These are phyloP conservation scores for Saccopteryx leptura DNA, from an alignment of 2,113 vertebrate species.

Conservation along the genomic window DNA sequence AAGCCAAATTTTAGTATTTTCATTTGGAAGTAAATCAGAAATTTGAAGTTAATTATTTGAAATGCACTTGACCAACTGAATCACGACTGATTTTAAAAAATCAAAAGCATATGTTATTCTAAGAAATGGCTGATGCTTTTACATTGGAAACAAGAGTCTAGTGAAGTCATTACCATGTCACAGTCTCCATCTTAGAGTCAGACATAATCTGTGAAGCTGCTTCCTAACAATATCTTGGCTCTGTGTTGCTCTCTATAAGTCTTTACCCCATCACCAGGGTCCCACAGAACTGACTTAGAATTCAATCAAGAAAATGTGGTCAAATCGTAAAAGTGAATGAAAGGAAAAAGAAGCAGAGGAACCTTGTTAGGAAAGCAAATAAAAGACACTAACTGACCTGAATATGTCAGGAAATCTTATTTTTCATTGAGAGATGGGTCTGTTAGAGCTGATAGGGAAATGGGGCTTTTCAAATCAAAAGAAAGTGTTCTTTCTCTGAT, in stretches of 20 bases:
- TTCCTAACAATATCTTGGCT: neutral
- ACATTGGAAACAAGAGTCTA: neutral
- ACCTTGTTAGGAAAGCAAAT: neutral
- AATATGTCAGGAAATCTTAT: neutral
- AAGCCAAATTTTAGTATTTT: neutral
- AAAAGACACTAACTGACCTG: no score
- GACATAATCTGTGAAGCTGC: accelerated
- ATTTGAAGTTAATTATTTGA: neutral
- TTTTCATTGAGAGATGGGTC: neutral
- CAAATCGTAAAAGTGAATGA: neutral
- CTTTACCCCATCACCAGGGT: accelerated
- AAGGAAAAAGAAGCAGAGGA: neutral
- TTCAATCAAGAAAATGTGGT: neutral
- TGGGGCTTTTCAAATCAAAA: neutral
- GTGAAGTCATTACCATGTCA: no score
- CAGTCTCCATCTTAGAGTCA: neutral
- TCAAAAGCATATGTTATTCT: neutral
- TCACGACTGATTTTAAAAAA: neutral
- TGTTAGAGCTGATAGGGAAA: neutral
- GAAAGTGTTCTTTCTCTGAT: neutral
- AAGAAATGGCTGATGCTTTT: neutral
- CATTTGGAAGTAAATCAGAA: neutral
- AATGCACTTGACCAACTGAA: neutral
- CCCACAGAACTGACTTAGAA: neutral
- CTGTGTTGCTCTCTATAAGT: no score